A percentile compares a stretch with the other conserved stretches of the same genome.
These are phyloP conservation scores for Scartelaos histophorus DNA, from an alignment of 2,113 vertebrate genomes.

Conservation along the genomic window DNA sequence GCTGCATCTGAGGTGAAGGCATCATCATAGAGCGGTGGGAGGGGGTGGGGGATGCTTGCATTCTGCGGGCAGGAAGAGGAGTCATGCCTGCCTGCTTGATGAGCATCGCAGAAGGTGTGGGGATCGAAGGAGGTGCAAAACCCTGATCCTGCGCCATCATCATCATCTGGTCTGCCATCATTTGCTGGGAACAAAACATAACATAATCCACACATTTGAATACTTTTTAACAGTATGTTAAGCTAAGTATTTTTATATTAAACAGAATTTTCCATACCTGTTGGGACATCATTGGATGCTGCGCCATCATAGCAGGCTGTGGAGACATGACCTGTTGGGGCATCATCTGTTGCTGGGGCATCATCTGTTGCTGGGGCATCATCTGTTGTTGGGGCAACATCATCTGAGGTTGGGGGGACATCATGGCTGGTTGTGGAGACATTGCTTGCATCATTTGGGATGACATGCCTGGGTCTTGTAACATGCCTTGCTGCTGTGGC, in stretches of 20 bases:
- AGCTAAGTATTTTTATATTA: not conserved
- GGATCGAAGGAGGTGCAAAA: slow-evolving; percentile 52
- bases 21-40: slow-evolving; percentile 69
- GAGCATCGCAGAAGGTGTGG: slow-evolving; percentile 74
- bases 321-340: too few relatives aligned
- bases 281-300: slow-evolving; percentile 20
- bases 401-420: slow-evolving; percentile 31
- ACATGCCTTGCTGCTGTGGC: slow-evolving; percentile 30
- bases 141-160: slow-evolving; percentile 57
- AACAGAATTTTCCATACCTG: slow-evolving; percentile 17
- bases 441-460: slow-evolving; percentile 31
- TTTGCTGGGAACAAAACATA: slow-evolving; percentile 25
- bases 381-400: slow-evolving; percentile 26
- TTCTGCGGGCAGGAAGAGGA: slow-evolving; percentile 34
- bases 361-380: slow-evolving; percentile 15
- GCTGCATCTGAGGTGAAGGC: slow-evolving; percentile 57
- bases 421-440: slow-evolving; percentile 32
- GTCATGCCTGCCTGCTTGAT: slow-evolving; percentile 74
- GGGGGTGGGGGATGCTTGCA: slow-evolving; percentile 61
- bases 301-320: slow-evolving; percentile 27
- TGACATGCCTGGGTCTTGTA: not conserved
- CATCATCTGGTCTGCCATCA: slow-evolving; percentile 59
- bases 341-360: slow-evolving; percentile 33
- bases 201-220: too few relatives aligned
- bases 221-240: too few relatives aligned